Conservation (phyloP, 37 sponge, comb jelly and placozoan species). For the Aplysina aerophoba region DNA sequence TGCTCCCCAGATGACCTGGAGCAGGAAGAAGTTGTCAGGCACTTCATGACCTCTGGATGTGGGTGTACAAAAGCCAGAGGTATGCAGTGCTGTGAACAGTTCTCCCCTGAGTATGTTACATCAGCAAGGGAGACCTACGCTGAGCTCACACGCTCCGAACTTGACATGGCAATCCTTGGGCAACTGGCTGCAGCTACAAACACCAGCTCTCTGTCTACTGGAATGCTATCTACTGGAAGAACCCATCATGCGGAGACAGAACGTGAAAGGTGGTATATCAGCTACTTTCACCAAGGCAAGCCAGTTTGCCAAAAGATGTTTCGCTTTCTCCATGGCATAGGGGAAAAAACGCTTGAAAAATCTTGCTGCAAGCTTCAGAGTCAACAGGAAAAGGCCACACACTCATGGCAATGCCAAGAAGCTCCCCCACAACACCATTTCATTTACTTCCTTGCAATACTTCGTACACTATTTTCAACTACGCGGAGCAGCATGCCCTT, state of each 20-base stretch:
- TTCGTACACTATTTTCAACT: constrained; percentile 4
- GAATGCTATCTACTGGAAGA: too few relatives aligned
- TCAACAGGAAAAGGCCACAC: background rate
- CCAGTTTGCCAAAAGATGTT: constrained; percentile 6
- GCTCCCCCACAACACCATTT: background rate
- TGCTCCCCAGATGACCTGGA: too few relatives aligned
- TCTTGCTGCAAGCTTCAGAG: background rate
- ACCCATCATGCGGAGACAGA: background rate
- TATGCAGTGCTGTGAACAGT: too few relatives aligned
- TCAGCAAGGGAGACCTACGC: background rate
- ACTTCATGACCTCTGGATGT: too few relatives aligned
- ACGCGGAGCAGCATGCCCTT: constrained; percentile 38
- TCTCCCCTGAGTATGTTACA: too few relatives aligned
- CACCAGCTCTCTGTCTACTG: background rate
- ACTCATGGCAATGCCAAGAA: constrained; percentile 13
- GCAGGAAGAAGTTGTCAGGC: too few relatives aligned
- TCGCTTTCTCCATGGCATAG: background rate
- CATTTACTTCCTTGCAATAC: background rate
- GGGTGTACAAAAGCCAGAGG: too few relatives aligned
- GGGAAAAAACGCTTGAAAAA: background rate
- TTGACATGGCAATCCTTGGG: constrained; percentile 16
- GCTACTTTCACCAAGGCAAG: background rate
- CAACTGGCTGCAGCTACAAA: background rate
- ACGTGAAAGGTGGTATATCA: background rate
- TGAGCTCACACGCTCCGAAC: background rate